Conservation (phyloP, 2,113 vertebrate species). For the Burhinus bistriatus region DNA sequence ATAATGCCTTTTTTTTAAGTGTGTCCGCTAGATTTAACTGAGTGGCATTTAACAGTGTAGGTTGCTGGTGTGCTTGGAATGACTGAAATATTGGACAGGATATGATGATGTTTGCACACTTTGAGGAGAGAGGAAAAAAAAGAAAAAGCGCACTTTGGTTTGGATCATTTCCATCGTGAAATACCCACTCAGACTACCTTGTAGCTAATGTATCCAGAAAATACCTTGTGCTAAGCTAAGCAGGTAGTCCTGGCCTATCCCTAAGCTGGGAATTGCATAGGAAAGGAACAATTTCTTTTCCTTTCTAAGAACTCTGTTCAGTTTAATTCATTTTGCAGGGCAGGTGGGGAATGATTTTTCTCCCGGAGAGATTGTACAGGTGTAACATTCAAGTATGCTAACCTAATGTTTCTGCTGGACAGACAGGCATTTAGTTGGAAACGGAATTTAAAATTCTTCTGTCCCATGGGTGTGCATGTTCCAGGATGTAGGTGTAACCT, state of each 20-base stretch:
- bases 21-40: neutral
- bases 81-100: neutral
- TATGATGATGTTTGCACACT: neutral
- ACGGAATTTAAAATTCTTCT: neutral
- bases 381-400: neutral
- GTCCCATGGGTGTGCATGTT: neutral
- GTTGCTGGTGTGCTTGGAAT: neutral
- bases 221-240: neutral
- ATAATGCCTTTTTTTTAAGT: neutral
- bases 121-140: neutral
- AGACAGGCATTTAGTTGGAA: neutral
- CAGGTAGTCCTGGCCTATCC: neutral
- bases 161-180: neutral
- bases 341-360: neutral
- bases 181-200: neutral
- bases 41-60: neutral
- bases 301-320: neutral
- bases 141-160: neutral
- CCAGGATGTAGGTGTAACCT: slow-evolving; percentile 26
- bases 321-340: neutral
- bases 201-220: neutral
- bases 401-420: neutral
- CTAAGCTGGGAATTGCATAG: neutral
- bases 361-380: neutral
- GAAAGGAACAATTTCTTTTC: neutral